A percentile compares a stretch with the other conserved stretches of the same genome.
phyloP scores from a whole-genome alignment of 2,113 vertebrate genomes.

The Corvus moneduloides region DNA sequence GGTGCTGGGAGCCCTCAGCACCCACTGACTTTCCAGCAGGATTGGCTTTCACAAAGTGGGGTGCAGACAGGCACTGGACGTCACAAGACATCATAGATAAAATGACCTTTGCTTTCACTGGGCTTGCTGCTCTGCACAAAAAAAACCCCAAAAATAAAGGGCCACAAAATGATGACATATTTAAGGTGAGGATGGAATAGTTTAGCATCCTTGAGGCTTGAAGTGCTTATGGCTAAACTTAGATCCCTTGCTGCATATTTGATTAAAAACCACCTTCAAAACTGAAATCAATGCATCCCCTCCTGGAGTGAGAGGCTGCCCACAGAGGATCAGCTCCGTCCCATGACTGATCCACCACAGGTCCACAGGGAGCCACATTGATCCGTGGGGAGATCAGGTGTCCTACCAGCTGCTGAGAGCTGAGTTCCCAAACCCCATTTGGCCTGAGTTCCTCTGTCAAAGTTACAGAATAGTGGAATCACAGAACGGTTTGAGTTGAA shows the following conservation, averaged over 20 bases:
- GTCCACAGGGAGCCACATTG: rapidly evolving
- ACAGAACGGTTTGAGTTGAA: neutral
- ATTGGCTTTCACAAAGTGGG: neutral
- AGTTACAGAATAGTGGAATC: neutral
- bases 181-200: neutral
- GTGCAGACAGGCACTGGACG: neutral
- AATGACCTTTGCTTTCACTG: neutral
- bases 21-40: neutral
- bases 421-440: rapidly evolving
- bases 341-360: rapidly evolving
- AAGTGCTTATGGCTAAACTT: neutral
- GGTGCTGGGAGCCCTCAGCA: neutral
- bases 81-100: neutral
- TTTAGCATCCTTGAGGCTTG: neutral
- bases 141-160: neutral
- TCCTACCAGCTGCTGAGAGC: neutral
- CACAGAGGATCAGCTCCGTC: neutral
- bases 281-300: rapidly evolving
- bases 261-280: neutral
- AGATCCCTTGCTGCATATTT: rapidly evolving
- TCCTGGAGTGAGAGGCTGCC: neutral
- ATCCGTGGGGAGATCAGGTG: rapidly evolving
- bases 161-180: neutral
- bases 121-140: neutral
- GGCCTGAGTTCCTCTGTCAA: neutral